Evolutionary conservation across 2,888 invertebrate species (phyloP), one percentile per base, ranked within the genome.

Genomic region (Agrenia bidenticulata): DNA sequence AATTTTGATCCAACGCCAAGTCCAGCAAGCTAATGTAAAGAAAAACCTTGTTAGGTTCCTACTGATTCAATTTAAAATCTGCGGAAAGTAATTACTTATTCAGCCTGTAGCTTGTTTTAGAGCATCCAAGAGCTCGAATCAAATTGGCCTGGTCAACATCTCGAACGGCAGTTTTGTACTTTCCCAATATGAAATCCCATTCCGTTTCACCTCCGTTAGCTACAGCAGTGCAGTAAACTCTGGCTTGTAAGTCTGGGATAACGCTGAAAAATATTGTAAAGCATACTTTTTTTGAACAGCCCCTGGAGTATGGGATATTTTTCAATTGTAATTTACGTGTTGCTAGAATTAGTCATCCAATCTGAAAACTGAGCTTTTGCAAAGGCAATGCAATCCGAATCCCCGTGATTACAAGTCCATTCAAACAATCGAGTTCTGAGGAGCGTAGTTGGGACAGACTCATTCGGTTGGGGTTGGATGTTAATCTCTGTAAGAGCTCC

Each of bases 221-320:
- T 5, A 75, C 63, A 1, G 75, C 73, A 0, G 71, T 66, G 27
- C 75, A 75, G 49, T 72, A 75, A 1, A 71, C 63, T 27, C 54
- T 64, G 1, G 71, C 66, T 39, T 69, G 73, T 9, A 75, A 64
- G 59, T 75, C 75, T 1, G 75, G 74, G 19, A 63, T 56, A 41
- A 71, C 63, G 24, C 65, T 62, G 15, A 1, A 42, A 54, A 5
- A 17, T 13, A 49, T 32, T 32, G 4, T 55, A 32, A 32, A 49
- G 13, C 21, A 51, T 9, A 45, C 19, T 45, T 45, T 45, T 45
- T 45, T n/a, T n/a, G n/a, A n/a, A n/a, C n/a, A n/a, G 19, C 19
- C 19, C 45, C 45, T 39, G 39, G 39, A 39, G 39, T 11, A 39
- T 39, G 39, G 7, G 9, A 39, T 39, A 39, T 11, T 39, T 39